phyloP scores from a whole-genome alignment of 2,888 invertebrate species.

The Dryobota labecula region DNA sequence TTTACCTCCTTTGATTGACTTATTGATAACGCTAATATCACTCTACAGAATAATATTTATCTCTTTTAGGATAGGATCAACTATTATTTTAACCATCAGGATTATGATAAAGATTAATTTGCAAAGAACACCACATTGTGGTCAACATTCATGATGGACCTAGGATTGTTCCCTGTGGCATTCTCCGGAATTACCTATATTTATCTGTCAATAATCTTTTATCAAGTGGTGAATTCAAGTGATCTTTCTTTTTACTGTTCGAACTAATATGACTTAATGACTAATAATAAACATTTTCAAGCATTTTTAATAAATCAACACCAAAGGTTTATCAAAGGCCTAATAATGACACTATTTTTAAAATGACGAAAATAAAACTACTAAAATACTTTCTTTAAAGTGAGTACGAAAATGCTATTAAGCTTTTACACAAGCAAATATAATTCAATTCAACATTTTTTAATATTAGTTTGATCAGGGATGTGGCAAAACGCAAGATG shows the following conservation, averaged over 20 bases:
- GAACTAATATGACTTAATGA: background rate
- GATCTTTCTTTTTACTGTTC: background rate
- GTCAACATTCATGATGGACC: background rate
- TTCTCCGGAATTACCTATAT: background rate
- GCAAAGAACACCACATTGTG: background rate
- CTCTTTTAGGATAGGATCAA: background rate
- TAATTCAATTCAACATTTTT: background rate
- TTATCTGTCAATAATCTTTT: background rate
- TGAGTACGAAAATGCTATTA: too few species aligned
- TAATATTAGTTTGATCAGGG: background rate
- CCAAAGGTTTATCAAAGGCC: background rate
- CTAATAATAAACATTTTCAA: background rate
- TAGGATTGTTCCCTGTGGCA: conserved; percentile 28
- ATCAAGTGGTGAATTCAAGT: background rate
- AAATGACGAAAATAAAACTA: background rate
- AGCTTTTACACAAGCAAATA: background rate
- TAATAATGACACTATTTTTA: too few species aligned
- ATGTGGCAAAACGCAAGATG: background rate
- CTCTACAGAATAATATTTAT: background rate
- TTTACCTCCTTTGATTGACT: conserved; percentile 19
- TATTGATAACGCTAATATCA: conserved; percentile 1
- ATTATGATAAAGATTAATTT: background rate
- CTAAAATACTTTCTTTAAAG: background rate
- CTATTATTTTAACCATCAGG: background rate
- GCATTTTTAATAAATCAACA: background rate